Conservation (phyloP, 2,113 vertebrate species). For the Actinemys pallida region DNA sequence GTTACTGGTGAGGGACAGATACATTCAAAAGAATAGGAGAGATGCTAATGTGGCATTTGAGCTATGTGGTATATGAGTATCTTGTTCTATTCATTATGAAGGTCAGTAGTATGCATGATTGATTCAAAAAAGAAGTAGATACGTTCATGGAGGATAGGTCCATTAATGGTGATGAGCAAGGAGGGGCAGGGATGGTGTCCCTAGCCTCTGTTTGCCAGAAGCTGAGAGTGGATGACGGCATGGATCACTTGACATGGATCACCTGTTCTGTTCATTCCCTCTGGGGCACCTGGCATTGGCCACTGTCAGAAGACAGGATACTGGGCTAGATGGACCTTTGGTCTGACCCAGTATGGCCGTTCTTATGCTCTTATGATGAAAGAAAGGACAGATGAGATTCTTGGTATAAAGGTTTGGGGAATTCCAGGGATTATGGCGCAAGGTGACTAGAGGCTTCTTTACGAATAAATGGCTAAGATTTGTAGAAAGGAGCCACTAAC, state of each 20-base stretch:
- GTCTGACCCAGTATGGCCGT: too few relatives aligned
- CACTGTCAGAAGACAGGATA: too few relatives aligned
- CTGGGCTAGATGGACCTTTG: too few relatives aligned
- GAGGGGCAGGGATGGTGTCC: too few relatives aligned
- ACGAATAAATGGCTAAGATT: not conserved
- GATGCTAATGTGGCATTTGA: not conserved
- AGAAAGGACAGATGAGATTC: not conserved
- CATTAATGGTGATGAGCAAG: too few relatives aligned
- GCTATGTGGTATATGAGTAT: not conserved
- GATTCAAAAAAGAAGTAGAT: too few relatives aligned
- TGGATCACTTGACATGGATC: too few relatives aligned
- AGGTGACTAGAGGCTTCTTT: not conserved
- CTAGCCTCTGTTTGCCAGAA: too few relatives aligned
- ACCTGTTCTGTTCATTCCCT: too few relatives aligned
- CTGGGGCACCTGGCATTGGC: too few relatives aligned
- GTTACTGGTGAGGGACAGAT: not conserved
- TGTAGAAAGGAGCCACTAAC: not conserved
- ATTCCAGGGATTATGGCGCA: not conserved
- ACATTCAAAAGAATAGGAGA: not conserved
- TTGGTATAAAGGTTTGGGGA: not conserved
- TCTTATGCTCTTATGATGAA: not conserved
- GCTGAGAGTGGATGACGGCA: too few relatives aligned
- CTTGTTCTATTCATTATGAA: not conserved
- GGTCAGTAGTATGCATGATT: not conserved
- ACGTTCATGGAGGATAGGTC: too few relatives aligned